Evolutionary conservation across 2,888 invertebrate genomes (phyloP).

Genomic region (Sinohyriopsis cumingii): DNA sequence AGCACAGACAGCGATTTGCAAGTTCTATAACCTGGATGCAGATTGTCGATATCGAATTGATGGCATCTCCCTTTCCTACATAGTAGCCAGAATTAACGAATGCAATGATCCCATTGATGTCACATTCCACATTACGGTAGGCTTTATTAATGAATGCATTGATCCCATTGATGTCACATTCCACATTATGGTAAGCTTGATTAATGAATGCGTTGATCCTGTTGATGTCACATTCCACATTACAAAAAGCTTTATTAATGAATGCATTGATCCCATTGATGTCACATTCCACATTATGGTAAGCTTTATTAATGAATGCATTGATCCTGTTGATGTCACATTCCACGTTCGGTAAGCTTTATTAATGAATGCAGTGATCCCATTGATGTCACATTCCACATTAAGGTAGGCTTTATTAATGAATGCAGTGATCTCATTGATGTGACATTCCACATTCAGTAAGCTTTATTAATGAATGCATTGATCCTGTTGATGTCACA

Average conservation of each 20-base stretch:
- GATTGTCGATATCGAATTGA: slow-evolving; percentile 34
- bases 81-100: slow-evolving; percentile 21
- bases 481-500: slow-evolving; percentile 4
- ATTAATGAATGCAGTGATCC: slow-evolving; percentile 33
- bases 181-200: slow-evolving; percentile 18
- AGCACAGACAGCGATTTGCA: slow-evolving; percentile 30
- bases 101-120: slow-evolving; percentile 32
- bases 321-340: slow-evolving; percentile 24
- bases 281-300: slow-evolving; percentile 27
- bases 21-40: slow-evolving; percentile 26
- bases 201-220: slow-evolving; percentile 30
- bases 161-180: slow-evolving; percentile 28
- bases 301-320: slow-evolving; percentile 26
- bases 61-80: slow-evolving; percentile 28
- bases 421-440: slow-evolving; percentile 30
- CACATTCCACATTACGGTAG: slow-evolving; percentile 27
- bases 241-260: slow-evolving; percentile 25
- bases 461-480: slow-evolving; percentile 25
- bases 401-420: slow-evolving; percentile 20
- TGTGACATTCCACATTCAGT: slow-evolving; percentile 27
- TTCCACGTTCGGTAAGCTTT: slow-evolving; percentile 23
- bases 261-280: slow-evolving; percentile 27
- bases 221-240: slow-evolving; percentile 23
- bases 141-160: slow-evolving; percentile 20
- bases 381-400: slow-evolving; percentile 19